Evolutionary conservation across 2,888 invertebrate species (phyloP), one percentile per base, ranked within the genome.

Genomic region (Sturmia bella): DNA sequence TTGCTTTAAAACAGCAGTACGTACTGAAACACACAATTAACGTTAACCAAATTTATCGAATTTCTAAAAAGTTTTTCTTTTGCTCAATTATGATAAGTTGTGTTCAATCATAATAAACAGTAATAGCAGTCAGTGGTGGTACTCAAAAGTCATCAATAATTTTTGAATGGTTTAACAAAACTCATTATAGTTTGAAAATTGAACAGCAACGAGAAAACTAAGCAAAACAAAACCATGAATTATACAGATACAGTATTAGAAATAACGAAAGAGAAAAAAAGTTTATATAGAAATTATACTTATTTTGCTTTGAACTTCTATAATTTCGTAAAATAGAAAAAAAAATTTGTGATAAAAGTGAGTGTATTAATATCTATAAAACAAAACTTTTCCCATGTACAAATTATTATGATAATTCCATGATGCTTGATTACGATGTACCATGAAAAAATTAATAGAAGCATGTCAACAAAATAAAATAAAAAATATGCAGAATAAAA

Each of bases 71-170:
- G 9, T 9, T 64, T 37, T 1, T 13, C 17, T 17, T 41, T 15
- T 50, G 2, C 32, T 3, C 21, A 68, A 54, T 63, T 37, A 61
- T 45, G 52, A 59, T 15, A 66, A 64, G 21, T 43, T 48, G 24
- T 56, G 27, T 68, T 41, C 48, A 56, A 77, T 68, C 61, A 61
- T 21, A 72, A 72, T 64, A 48, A 70, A 27, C 39, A 27, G 13
- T 24, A 61, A 56, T 19, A 43, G 54, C 32, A 21, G 50, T 61
- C 39, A 68, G 15, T 77, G 50, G 7, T 32, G 11, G 11, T 64
- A 4, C 37, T 32, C 32, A 17, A 52, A 61, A 78, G 21, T 59
- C 70, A 78, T 78, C 64, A 57, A 78, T 78, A 78, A 59, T 37
- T 59, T 43, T 57, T 48, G 41, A 64, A 63, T 64, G 39, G 45